Base-by-base conservation (phyloP, 2,888 invertebrate genomes). In the Phyto melanocephala region DNA sequence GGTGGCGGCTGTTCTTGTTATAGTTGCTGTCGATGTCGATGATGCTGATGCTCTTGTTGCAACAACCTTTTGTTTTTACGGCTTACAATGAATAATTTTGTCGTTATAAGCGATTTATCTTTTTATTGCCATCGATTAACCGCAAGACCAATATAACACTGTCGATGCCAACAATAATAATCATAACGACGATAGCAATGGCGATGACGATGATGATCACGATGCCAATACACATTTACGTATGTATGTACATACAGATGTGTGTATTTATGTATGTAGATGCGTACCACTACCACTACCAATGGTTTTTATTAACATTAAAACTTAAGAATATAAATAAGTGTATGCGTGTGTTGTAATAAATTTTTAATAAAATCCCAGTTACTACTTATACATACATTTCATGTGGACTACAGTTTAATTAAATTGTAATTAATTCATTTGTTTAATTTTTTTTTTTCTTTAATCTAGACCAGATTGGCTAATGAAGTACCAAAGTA, bases 401-500 rank as follows among this genome's bases (percentile, higher is more conserved):
- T n/a, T n/a, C n/a, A n/a, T 47, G 56, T 5, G 28, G 6, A 28
- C 28, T 28, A 6, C 3, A 6, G 3, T 28, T 28, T 5, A 28
- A 28, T 28, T 5, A 28, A 28, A 28, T 28, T 28, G 3, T 28
- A 28, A 28, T 5, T 5, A 5, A 28, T 28, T 28, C 28, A n/a
- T 67, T 42, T 28, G 52, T 45, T 67, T 60, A 68, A 62, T 70
- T 17, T 63, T 45, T 15, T 35, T 8, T 15, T 3, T 24, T 33
- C n/a, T 47, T 10, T 56, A 52, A 47, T 60, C 79, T 70, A 95
- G 97, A 89, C 94, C 95, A 1, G 94, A 96, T 28, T 98, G 98
- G 98, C 97, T 98, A 92, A 88, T 97, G 88, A 94, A 96, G 86
- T 97, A 96, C 91, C 95, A 96, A 89, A 98, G 98, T 65, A 96